phyloP scores from a whole-genome alignment of 2,888 invertebrate species.

The Panzeria rudis region DNA sequence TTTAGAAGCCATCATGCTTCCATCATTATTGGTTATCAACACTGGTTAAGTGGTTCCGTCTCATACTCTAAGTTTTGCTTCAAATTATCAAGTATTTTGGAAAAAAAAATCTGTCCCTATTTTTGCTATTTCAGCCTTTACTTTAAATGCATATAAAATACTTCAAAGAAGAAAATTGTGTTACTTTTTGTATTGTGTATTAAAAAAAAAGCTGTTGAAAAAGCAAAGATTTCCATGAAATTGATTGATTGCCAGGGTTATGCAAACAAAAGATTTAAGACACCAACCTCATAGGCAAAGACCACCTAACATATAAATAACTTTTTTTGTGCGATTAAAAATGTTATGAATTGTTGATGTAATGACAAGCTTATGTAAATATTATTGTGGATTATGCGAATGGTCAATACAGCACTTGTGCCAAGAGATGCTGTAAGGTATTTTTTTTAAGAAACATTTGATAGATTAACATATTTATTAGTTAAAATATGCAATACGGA shows the following conservation, averaged over 20 bases:
- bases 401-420: not conserved
- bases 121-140: not conserved
- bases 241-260: conserved; percentile 42
- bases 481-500: not conserved
- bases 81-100: too few species aligned
- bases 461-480: not conserved
- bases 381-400: conserved; percentile 17
- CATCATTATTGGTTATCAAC: too few species aligned
- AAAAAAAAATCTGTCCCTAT: not conserved
- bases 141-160: not conserved
- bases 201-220: conserved; percentile 6
- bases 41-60: too few species aligned
- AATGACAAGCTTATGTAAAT: conserved; percentile 9
- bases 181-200: not conserved
- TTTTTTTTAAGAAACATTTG: not conserved
- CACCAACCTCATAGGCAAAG: conserved; percentile 19
- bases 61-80: too few species aligned
- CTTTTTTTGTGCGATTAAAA: conserved; percentile 8
- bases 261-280: conserved; percentile 61
- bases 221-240: conserved; percentile 6
- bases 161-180: not conserved
- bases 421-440: not conserved
- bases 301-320: not conserved
- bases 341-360: conserved; percentile 31
- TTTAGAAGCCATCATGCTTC: too few species aligned